Percentiles rank a stretch among this genome's conserved stretches.
Evolutionary conservation across 2,888 invertebrate species (phyloP).

Genomic region (Acronicta leporina): DNA sequence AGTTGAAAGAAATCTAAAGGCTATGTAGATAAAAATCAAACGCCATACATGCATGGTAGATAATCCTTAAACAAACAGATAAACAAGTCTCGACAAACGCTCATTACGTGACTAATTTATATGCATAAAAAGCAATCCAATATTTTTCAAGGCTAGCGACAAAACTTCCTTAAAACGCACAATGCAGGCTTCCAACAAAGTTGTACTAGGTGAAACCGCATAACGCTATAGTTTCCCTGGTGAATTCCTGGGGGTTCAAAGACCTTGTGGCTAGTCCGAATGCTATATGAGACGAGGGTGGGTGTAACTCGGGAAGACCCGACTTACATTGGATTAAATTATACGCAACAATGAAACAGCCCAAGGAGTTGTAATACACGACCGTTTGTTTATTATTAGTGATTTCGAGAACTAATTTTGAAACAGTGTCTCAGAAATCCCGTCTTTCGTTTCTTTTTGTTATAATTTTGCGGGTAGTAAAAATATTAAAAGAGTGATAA

Average conservation of each 20-base stretch:
- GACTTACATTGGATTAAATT: constrained; percentile 35
- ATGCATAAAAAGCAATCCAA: constrained; percentile 31
- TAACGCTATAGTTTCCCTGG: constrained; percentile 29
- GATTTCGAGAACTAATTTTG: background rate
- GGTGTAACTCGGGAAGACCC: constrained; percentile 32
- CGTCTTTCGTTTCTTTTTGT: too few species aligned
- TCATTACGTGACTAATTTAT: constrained; percentile 23
- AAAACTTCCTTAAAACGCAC: constrained; percentile 35
- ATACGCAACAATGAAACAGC: constrained; percentile 24
- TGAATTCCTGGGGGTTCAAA: constrained; percentile 47
- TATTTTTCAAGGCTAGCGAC: constrained; percentile 33
- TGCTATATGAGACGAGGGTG: constrained; percentile 41
- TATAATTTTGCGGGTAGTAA: too few species aligned
- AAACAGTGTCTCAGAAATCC: background rate
- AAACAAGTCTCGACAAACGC: constrained; percentile 11
- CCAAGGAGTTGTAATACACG: constrained; percentile 26
- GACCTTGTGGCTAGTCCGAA: constrained; percentile 34
- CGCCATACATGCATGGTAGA: background rate
- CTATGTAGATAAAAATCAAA: constrained; percentile 7
- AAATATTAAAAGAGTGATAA: too few species aligned
- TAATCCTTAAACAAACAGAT: constrained; percentile 19
- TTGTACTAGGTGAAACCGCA: constrained; percentile 18
- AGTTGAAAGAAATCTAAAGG: background rate
- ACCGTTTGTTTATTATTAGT: background rate
- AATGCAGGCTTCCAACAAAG: constrained; percentile 12